Evolutionary conservation across 2,888 invertebrate species (phyloP).

Genomic region (Esperia sulphurella): DNA sequence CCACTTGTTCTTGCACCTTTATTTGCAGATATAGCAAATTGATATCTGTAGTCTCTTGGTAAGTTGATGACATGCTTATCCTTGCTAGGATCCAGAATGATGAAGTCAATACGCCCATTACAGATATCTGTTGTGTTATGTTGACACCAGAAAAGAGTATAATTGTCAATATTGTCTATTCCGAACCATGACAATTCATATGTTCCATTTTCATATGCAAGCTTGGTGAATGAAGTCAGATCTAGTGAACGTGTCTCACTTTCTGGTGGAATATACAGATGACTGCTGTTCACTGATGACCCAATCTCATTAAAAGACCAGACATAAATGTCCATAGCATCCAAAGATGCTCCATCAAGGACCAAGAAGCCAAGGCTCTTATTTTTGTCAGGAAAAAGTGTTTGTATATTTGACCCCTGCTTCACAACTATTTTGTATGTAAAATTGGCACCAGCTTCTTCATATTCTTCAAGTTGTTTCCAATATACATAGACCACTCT

Average conservation of each 20-base stretch:
- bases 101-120: slow-evolving; percentile 70
- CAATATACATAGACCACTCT: slow-evolving; percentile 87
- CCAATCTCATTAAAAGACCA: slow-evolving; percentile 82
- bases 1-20: slow-evolving; percentile 85
- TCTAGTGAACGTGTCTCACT: slow-evolving; percentile 64
- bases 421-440: slow-evolving; percentile 80
- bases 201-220: slow-evolving; percentile 84
- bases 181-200: slow-evolving; percentile 88
- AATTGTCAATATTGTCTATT: slow-evolving; percentile 79
- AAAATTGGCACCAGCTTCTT: slow-evolving; percentile 87
- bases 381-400: slow-evolving; percentile 66
- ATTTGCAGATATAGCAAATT: slow-evolving; percentile 91
- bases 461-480: slow-evolving; percentile 84
- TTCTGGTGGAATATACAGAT: slow-evolving; percentile 80
- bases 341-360: slow-evolving; percentile 70
- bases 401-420: slow-evolving; percentile 47
- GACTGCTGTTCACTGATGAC: slow-evolving; percentile 74
- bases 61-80: slow-evolving; percentile 80
- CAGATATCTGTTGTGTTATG: slow-evolving; percentile 73
- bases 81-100: slow-evolving; percentile 46
- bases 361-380: slow-evolving; percentile 81
- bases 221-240: slow-evolving; percentile 82
- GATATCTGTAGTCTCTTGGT: slow-evolving; percentile 80
- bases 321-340: slow-evolving; percentile 73
- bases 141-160: slow-evolving; percentile 90